These are phyloP conservation scores for Ceyx cyanopectus DNA, from an alignment of 2,113 vertebrate genomes.

Conservation along the genomic window DNA sequence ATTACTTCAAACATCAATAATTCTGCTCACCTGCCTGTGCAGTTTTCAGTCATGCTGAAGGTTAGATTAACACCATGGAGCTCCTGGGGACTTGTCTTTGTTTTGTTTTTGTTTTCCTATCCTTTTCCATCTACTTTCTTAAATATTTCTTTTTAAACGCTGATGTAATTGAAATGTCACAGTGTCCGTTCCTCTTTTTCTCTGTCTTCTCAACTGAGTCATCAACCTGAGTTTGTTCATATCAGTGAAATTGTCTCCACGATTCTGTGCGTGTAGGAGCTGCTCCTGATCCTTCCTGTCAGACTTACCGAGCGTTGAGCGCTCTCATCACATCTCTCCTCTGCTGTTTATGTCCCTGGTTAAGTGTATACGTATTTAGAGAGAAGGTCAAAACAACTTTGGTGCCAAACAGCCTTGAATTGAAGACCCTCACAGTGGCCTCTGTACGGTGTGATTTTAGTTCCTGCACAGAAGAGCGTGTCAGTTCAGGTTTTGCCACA, in stretches of 20 bases:
- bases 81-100: constrained; percentile 20
- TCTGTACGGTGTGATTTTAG: background rate
- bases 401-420: background rate
- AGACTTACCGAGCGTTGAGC: background rate
- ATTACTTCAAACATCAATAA: constrained; percentile 71
- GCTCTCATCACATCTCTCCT: background rate
- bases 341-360: background rate
- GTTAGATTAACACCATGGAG: constrained; percentile 32
- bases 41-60: constrained; percentile 56
- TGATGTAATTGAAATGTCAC: constrained; percentile 40
- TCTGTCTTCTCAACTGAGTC: constrained; percentile 4
- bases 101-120: constrained; percentile 41
- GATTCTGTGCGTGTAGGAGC: background rate
- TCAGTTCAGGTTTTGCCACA: background rate
- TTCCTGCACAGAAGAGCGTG: background rate
- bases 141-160: background rate
- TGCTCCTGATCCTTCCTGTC: constrained; percentile 36
- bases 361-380: background rate
- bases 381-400: constrained; percentile 17
- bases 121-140: background rate
- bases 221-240: constrained; percentile 18
- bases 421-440: background rate
- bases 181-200: background rate
- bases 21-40: constrained; percentile 57
- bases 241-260: constrained; percentile 27